phyloP scores from a whole-genome alignment of 2,113 vertebrate species.

The Podarcis cretensis region DNA sequence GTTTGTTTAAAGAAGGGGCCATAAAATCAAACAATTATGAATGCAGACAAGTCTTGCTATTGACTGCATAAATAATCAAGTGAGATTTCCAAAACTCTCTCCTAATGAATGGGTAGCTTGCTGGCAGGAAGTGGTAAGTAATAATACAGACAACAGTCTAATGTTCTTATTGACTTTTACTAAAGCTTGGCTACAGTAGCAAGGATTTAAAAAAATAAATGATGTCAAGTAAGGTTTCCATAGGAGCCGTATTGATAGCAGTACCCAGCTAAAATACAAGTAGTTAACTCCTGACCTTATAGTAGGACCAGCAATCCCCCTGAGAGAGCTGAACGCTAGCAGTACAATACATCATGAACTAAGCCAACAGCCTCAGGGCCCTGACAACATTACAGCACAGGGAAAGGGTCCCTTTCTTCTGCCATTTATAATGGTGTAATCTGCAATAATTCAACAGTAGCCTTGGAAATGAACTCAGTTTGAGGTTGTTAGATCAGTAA shows the following conservation, averaged over 20 bases:
- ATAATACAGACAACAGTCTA: conserved; percentile 89
- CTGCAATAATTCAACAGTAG: conserved; percentile 63
- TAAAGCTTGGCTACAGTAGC: conserved; percentile 75
- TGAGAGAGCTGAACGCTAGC: conserved; percentile 72
- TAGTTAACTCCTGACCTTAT: conserved; percentile 86
- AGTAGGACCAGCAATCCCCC: conserved; percentile 74
- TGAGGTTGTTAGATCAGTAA: conserved; percentile 63
- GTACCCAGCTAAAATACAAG: conserved; percentile 81
- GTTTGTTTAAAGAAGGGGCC: conserved; percentile 98
- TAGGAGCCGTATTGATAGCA: conserved; percentile 83
- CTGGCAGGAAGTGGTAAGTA: conserved; percentile 85
- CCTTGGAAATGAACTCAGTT: conserved; percentile 64
- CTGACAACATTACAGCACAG: conserved; percentile 60
- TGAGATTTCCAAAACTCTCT: conserved; percentile 85
- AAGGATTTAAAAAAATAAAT: conserved; percentile 78
- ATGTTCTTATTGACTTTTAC: conserved; percentile 89
- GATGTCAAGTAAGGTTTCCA: conserved; percentile 85
- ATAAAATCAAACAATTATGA: conserved; percentile 99
- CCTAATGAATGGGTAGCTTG: conserved; percentile 93
- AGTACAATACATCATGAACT: conserved; percentile 75
- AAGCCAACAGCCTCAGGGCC: conserved; percentile 72
- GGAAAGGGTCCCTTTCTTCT: conserved; percentile 60
- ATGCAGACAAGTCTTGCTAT: conserved; percentile 93
- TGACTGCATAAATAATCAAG: conserved; percentile 96
- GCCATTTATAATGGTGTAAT: conserved; percentile 62